Conservation (phyloP, 1,140 invertebrate genomes). For the Neodiprion fabricii region DNA sequence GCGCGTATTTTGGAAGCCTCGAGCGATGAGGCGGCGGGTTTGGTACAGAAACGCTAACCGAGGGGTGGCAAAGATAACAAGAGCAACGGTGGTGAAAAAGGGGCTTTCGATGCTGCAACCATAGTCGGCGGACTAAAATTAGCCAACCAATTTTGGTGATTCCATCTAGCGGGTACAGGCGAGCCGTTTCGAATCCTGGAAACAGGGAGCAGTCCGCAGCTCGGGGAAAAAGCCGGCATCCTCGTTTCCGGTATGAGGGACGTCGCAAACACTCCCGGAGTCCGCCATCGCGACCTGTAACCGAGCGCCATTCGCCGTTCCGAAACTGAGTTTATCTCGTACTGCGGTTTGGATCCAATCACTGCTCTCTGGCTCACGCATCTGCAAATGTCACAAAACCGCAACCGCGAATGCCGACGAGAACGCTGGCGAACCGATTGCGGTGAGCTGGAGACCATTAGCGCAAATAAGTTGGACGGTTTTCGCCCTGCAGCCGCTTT, state of each 20-base stretch:
- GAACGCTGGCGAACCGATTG: background rate
- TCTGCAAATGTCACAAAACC: conserved; percentile 1
- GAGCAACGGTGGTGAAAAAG: no score
- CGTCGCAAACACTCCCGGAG: no score
- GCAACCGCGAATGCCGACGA: background rate
- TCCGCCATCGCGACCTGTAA: background rate
- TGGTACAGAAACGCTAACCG: no score
- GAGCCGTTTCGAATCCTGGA: background rate
- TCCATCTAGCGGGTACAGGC: background rate
- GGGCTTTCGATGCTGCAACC: no score
- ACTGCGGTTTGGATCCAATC: conserved; percentile 2
- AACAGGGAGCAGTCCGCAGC: background rate
- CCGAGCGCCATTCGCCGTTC: background rate
- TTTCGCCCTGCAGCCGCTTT: background rate
- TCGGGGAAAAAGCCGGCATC: background rate
- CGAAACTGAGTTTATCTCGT: background rate
- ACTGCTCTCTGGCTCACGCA: background rate
- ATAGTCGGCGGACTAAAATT: background rate
- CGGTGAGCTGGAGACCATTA: background rate
- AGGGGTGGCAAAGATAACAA: no score
- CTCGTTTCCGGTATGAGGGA: background rate
- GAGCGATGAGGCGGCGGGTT: no score
- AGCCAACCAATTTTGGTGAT: background rate
- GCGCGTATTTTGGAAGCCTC: no score
- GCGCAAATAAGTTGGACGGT: background rate